A percentile compares a stretch with the other conserved stretches of the same genome.
These are phyloP conservation scores for Psilopogon haemacephalus DNA, from an alignment of 2,113 vertebrate genomes.

Conservation along the genomic window DNA sequence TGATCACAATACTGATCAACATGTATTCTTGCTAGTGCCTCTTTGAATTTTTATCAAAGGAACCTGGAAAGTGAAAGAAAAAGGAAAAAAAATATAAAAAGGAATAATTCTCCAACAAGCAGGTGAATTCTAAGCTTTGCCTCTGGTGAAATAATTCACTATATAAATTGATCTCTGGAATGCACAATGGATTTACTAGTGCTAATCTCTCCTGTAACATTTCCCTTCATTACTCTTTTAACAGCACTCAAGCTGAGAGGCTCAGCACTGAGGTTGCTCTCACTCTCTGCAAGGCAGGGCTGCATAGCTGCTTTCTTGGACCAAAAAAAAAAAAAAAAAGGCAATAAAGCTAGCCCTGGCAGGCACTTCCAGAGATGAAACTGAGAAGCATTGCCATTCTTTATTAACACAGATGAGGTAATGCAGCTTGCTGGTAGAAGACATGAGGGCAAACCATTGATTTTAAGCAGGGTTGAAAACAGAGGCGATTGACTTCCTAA, in stretches of 20 bases:
- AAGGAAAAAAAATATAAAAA: not conserved
- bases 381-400: not conserved
- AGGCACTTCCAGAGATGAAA: slow-evolving; percentile 7
- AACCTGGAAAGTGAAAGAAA: not conserved
- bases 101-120: not conserved
- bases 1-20: not conserved
- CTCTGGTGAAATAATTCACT: slow-evolving; percentile 18
- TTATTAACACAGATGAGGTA: not conserved
- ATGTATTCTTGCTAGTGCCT: not conserved
- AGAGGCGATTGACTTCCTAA: not conserved
- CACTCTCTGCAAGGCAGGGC: not conserved
- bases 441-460: not conserved
- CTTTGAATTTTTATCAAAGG: slow-evolving; percentile 37
- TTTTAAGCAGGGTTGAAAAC: not conserved
- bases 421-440: not conserved
- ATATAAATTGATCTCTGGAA: slow-evolving; percentile 50
- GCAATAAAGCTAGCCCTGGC: not conserved
- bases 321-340: slow-evolving; percentile 10
- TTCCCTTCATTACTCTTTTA: slow-evolving; percentile 48
- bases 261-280: not conserved
- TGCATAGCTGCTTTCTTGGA: not conserved
- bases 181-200: slow-evolving; percentile 27
- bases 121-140: slow-evolving; percentile 19
- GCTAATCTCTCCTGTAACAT: slow-evolving; percentile 39
- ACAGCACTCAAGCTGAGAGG: slow-evolving; percentile 47